Percentiles rank a stretch among this genome's conserved stretches.
phyloP scores from a whole-genome alignment of 92 coral and sea anemone genomes.

The Porites cylindrica region DNA sequence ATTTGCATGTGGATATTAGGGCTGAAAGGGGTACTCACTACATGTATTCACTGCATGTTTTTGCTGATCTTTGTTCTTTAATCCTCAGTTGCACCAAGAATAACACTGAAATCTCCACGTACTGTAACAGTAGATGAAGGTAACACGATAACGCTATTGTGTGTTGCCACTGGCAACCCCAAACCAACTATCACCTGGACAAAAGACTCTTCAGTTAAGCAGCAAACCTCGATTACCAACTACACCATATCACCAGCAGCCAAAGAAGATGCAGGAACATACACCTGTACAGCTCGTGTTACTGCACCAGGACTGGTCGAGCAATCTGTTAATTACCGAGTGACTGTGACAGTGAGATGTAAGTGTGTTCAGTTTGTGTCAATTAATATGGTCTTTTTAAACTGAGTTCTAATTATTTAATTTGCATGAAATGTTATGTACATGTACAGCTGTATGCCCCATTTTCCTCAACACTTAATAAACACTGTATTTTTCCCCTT shows the following conservation, averaged over 20 bases:
- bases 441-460: no score
- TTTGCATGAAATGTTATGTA: no score
- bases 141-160: slow-evolving; percentile 36
- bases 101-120: neutral
- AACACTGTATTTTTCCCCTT: no score
- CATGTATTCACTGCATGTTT: neutral
- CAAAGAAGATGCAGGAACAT: slow-evolving; percentile 50
- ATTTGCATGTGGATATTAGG: no score
- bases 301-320: neutral
- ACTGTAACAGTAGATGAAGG: slow-evolving; percentile 46
- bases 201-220: slow-evolving; percentile 9
- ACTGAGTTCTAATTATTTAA: no score
- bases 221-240: slow-evolving; percentile 20
- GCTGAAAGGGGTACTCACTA: no score
- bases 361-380: slow-evolving; percentile 16
- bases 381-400: no score
- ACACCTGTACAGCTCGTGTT: slow-evolving; percentile 63
- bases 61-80: neutral
- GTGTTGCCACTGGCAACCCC: slow-evolving; percentile 86
- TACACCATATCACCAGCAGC: slow-evolving; percentile 64
- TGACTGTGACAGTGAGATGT: slow-evolving; percentile 61
- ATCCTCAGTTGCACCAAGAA: slow-evolving; percentile 5
- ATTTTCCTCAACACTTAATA: no score
- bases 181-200: slow-evolving; percentile 71
- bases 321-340: neutral